Conservation (phyloP, 1,140 invertebrate species). For the Polyergus mexicanus region DNA sequence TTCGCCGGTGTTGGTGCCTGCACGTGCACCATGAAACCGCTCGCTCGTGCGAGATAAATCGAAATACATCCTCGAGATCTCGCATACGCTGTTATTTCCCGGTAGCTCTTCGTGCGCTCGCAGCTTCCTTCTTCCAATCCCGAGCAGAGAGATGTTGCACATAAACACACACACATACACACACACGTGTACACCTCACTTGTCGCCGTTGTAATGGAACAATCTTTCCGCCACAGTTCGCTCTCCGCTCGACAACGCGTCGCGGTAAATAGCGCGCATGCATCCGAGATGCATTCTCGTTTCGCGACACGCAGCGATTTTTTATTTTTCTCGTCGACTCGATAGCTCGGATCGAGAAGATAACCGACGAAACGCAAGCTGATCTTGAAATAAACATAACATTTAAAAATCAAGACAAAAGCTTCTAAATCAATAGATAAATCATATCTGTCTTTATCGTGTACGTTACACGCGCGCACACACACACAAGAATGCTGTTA, state of each 20-base stretch:
- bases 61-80: constrained; percentile 57
- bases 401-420: not conserved
- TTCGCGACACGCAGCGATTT: constrained; percentile 6
- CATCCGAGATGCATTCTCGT: constrained; percentile 36
- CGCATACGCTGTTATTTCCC: constrained; percentile 54
- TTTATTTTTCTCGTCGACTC: constrained; percentile 12
- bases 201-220: constrained; percentile 60
- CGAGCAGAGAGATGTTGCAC: constrained; percentile 2
- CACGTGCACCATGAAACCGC: constrained; percentile 28
- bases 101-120: constrained; percentile 29
- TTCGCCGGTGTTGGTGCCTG: constrained; percentile 35
- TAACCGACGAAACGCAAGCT: not conserved
- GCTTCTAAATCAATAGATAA: not conserved
- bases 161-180: not conserved
- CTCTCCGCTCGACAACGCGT: constrained; percentile 39
- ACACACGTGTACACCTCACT: not conserved
- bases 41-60: constrained; percentile 60
- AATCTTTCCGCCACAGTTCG: constrained; percentile 58
- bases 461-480: not conserved
- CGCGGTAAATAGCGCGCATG: constrained; percentile 36
- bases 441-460: not conserved
- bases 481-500: not conserved
- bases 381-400: not conserved
- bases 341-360: not conserved
- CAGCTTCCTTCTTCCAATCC: not conserved